These are phyloP conservation scores for Rhizoglyphus robini DNA, from an alignment of 1,140 invertebrate species.

Conservation along the genomic window DNA sequence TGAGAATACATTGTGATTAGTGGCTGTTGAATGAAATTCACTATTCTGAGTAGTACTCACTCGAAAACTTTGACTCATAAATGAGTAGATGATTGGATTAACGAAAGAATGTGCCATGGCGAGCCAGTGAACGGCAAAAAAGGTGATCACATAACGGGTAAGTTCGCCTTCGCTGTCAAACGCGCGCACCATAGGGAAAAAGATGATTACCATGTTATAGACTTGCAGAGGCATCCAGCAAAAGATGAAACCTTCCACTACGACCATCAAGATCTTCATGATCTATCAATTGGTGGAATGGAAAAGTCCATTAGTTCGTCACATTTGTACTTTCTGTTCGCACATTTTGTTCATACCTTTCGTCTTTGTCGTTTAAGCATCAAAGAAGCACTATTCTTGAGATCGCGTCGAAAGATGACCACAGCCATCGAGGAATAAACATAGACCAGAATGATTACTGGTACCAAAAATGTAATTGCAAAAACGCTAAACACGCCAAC, in stretches of 20 bases:
- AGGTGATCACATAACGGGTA: slow-evolving; percentile 31
- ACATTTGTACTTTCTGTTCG: slow-evolving; percentile 4
- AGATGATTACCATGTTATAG: slow-evolving; percentile 32
- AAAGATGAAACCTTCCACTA: slow-evolving; percentile 40
- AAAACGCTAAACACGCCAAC: slow-evolving; percentile 31
- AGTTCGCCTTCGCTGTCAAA: slow-evolving; percentile 28
- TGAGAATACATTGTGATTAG: neutral
- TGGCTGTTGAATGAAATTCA: too few species aligned
- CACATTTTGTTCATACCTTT: slow-evolving; percentile 32
- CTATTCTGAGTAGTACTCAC: slow-evolving; percentile 36
- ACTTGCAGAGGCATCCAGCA: slow-evolving; percentile 43
- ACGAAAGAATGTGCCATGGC: slow-evolving; percentile 57
- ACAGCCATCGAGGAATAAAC: slow-evolving; percentile 37
- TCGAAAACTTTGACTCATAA: slow-evolving; percentile 71
- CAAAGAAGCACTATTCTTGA: slow-evolving; percentile 37
- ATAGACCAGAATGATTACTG: slow-evolving; percentile 36
- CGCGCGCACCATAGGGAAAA: slow-evolving; percentile 24
- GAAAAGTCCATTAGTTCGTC: neutral
- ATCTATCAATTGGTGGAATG: slow-evolving; percentile 35
- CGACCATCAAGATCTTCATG: slow-evolving; percentile 43
- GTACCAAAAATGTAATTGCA: slow-evolving; percentile 40
- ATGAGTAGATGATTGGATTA: slow-evolving; percentile 74
- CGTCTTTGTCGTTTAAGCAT: slow-evolving; percentile 39
- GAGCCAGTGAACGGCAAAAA: slow-evolving; percentile 35
- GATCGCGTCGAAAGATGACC: slow-evolving; percentile 35